These are phyloP conservation scores for Iguana delicatissima DNA, from an alignment of 2,797 vertebrate genomes.

Conservation along the genomic window DNA sequence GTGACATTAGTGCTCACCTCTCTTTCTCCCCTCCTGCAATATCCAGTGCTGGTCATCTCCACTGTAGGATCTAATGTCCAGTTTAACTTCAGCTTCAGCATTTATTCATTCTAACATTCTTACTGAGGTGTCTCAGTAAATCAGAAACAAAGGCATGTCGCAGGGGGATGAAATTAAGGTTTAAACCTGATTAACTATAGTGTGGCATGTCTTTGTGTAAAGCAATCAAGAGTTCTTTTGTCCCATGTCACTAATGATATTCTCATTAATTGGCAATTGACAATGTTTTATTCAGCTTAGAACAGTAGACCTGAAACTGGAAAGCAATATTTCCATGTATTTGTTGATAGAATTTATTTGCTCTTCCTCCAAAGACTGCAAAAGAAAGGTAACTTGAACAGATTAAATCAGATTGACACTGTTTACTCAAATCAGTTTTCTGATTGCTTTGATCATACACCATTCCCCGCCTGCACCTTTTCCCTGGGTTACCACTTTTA, in stretches of 20 bases:
- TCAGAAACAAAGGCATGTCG: neutral
- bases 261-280: conserved; percentile 28
- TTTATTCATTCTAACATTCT: conserved; percentile 16
- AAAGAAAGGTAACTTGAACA: conserved; percentile 42
- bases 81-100: neutral
- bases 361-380: conserved; percentile 21
- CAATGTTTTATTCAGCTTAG: neutral
- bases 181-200: conserved; percentile 28
- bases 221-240: conserved; percentile 14
- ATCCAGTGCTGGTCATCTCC: neutral
- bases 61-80: neutral
- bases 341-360: conserved; percentile 34
- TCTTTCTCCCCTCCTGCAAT: too few species aligned
- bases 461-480: neutral
- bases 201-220: conserved; percentile 11
- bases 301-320: conserved; percentile 5
- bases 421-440: conserved; percentile 17
- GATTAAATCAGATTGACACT: conserved; percentile 1
- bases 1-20: neutral
- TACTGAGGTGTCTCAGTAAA: conserved; percentile 6
- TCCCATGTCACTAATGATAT: neutral
- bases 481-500: neutral
- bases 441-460: neutral
- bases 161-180: neutral
- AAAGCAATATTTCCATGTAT: conserved; percentile 23